phyloP scores from a whole-genome alignment of 2,888 invertebrate genomes.

The Euplexia lucipara region DNA sequence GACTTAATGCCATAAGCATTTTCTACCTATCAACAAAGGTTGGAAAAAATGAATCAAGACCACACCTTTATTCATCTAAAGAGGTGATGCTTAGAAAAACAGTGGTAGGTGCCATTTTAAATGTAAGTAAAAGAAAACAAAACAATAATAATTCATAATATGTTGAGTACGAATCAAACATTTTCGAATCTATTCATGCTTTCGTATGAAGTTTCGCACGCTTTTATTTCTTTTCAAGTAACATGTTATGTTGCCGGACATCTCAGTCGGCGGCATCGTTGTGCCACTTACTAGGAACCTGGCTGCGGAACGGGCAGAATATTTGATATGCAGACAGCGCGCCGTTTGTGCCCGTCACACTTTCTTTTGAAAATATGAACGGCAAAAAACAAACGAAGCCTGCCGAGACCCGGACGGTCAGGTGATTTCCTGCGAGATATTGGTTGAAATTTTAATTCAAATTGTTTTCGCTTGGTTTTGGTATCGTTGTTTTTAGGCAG shows the following conservation, averaged over 20 bases:
- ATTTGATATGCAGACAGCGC: slow-evolving; percentile 12
- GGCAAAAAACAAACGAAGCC: slow-evolving; percentile 17
- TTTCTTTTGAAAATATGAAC: slow-evolving; percentile 12
- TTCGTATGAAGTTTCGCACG: neutral
- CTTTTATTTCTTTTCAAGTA: neutral
- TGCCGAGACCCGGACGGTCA: slow-evolving; percentile 4
- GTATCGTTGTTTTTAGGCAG: too few relatives aligned
- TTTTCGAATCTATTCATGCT: neutral
- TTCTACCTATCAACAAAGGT: too few relatives aligned
- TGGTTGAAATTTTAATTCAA: slow-evolving; percentile 24
- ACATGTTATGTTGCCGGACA: neutral
- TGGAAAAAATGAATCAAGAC: too few relatives aligned
- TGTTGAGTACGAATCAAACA: neutral
- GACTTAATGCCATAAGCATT: too few relatives aligned
- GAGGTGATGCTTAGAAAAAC: too few relatives aligned
- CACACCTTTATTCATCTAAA: too few relatives aligned
- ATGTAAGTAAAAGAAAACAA: too few relatives aligned
- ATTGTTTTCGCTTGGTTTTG: too few relatives aligned
- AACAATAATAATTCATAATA: neutral
- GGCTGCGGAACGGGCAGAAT: neutral
- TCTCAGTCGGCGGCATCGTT: slow-evolving; percentile 6
- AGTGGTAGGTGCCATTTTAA: neutral
- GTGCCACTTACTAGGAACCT: neutral
- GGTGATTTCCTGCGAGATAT: slow-evolving; percentile 10
- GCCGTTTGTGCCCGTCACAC: neutral